Base-by-base conservation (phyloP, 2,113 vertebrate genomes). In the Ailuropoda melanoleuca region DNA sequence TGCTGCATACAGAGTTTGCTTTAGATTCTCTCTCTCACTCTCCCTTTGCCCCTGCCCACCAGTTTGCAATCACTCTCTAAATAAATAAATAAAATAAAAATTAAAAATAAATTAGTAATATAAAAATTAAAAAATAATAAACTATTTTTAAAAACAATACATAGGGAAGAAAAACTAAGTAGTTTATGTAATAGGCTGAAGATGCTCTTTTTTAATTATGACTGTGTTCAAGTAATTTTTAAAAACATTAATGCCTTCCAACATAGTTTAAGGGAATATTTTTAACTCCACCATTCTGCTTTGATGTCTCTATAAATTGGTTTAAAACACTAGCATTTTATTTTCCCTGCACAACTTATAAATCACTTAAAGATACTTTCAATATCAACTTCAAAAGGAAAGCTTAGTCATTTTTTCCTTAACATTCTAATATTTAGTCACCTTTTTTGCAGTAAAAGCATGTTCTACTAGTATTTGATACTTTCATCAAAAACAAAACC, bases 401-500 rank as follows among this genome's bases (percentile, higher is more conserved):
- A 75, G 58, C 15, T 82, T 66, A 55, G 4, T 34, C 46, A 77
- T 74, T 75, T 89, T 84, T 81, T 31, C 72, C 66, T 66, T 89
- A 97, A 96, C 13, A 53, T 62, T 90, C 34, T 37, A 60, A 43
- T 80, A 95, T 29, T 92, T 94, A 70, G 19, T 48, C 56, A 90
- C 56, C 94, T 72, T 68, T 43, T 37, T 53, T 87, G 6, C 37
- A 93, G 31, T 46, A 89, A 92, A 89, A 94, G 18, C 64, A 96
- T 62, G 12, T 48, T 70, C 75, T 37, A 96, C 17, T 62, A 90
- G 70, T 88, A 96, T 43, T 6, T 46, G 17, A 46, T 80, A 90
- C 66, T 84, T 84, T 85, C 86, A 85, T 85, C 70, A 88, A 84
- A 84, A 95, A 31, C 64, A 97, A 94, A 96, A 19, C 11, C 56